A percentile compares a stretch with the other conserved stretches of the same genome.
These are phyloP conservation scores for Hyles euphorbiae DNA, from an alignment of 1,140 invertebrate genomes.

Conservation along the genomic window DNA sequence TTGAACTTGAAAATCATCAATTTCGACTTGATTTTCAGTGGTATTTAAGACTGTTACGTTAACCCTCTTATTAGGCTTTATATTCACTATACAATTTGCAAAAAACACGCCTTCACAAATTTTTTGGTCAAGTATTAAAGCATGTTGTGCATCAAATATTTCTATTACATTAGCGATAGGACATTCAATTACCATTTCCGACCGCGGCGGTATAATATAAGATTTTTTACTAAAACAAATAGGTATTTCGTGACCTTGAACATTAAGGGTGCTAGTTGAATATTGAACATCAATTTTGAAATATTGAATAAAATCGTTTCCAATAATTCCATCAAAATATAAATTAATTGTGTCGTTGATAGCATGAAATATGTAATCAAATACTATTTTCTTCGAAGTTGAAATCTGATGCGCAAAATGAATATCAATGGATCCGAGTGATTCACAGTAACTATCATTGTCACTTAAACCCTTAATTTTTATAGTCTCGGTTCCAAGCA, in stretches of 20 bases:
- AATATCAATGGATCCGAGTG: slow-evolving; percentile 4
- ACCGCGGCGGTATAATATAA: slow-evolving; percentile 26
- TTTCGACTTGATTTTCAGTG: slow-evolving; percentile 14
- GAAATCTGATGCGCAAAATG: background rate
- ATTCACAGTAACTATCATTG: slow-evolving; percentile 14
- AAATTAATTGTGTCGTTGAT: slow-evolving; percentile 12
- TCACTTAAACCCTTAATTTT: slow-evolving; percentile 21
- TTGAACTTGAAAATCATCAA: slow-evolving; percentile 12
- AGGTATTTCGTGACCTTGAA: slow-evolving; percentile 15
- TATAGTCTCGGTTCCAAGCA: slow-evolving; percentile 10
- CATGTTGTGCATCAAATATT: slow-evolving; percentile 9
- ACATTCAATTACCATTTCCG: slow-evolving; percentile 26
- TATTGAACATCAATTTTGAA: slow-evolving; percentile 24
- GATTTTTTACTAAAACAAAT: slow-evolving; percentile 17
- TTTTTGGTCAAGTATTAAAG: slow-evolving; percentile 16
- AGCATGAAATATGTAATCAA: slow-evolving; percentile 8
- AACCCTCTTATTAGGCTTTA: slow-evolving; percentile 22
- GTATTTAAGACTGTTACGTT: slow-evolving; percentile 26
- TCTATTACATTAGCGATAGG: slow-evolving; percentile 19
- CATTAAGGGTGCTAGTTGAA: slow-evolving; percentile 9
- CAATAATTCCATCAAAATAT: slow-evolving; percentile 28
- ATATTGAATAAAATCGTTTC: slow-evolving; percentile 22
- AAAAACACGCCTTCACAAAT: slow-evolving; percentile 17
- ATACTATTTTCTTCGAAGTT: background rate
- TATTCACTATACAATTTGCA: slow-evolving; percentile 20